Percentiles rank a stretch among this genome's conserved stretches.
phyloP scores from a whole-genome alignment of 2,113 vertebrate species.

The Lophius piscatorius region DNA sequence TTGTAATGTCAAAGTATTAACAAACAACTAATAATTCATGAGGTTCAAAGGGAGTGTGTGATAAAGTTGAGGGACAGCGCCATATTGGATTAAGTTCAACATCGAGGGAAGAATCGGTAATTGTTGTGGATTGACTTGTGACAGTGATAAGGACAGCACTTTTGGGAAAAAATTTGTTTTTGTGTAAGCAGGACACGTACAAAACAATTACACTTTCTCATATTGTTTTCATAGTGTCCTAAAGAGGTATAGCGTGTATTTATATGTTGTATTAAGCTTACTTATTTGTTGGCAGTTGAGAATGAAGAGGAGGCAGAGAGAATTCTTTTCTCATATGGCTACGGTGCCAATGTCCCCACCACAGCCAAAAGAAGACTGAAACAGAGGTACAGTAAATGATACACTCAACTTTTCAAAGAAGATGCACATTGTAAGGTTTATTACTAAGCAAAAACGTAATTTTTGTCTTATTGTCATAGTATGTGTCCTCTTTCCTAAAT shows the following conservation, averaged over 20 bases:
- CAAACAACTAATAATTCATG: neutral
- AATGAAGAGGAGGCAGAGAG: conserved; percentile 94
- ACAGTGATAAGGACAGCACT: neutral
- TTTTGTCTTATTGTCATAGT: too few species aligned
- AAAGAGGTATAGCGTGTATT: neutral
- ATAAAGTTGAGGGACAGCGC: neutral
- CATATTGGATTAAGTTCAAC: conserved; percentile 3
- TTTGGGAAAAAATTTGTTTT: neutral
- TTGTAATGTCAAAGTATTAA: too few species aligned
- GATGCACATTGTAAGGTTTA: neutral
- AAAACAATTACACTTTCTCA: neutral
- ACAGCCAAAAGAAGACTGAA: conserved; percentile 93
- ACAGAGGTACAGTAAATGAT: conserved; percentile 84
- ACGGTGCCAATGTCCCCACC: conserved; percentile 97
- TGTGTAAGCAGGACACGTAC: neutral
- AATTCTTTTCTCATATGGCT: conserved; percentile 94
- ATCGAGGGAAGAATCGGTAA: neutral
- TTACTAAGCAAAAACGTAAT: too few species aligned
- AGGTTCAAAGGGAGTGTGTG: conserved; percentile 1
- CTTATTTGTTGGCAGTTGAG: conserved; percentile 86
- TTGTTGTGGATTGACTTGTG: neutral
- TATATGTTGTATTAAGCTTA: neutral
- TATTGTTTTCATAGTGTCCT: neutral
- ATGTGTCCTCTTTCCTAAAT: too few species aligned
- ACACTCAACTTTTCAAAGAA: neutral